Evolutionary conservation across 37 sponge, comb jelly and placozoan species (phyloP).

Genomic region (Amphimedon queenslandica): DNA sequence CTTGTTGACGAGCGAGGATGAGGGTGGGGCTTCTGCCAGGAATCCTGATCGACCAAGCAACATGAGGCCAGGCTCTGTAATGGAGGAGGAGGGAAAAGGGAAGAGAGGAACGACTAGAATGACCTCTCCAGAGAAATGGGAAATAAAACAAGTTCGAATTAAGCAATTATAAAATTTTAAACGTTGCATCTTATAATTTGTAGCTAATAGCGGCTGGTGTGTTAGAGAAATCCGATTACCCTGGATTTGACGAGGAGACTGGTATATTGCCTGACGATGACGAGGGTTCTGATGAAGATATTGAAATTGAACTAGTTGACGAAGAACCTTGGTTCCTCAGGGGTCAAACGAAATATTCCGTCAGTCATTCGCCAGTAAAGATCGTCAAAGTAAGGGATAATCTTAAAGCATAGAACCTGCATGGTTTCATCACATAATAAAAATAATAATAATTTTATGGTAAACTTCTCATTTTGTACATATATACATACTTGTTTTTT

Average conservation of each 20-base stretch:
- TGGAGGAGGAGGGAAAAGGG: conserved; percentile 6
- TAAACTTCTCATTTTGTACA: too few species aligned
- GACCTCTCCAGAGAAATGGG: conserved; percentile 99
- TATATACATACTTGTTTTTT: not conserved
- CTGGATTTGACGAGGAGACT: conserved; percentile 89
- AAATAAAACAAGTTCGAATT: conserved; percentile 78
- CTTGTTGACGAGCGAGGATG: conserved; percentile 60
- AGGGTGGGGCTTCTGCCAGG: conserved; percentile 28
- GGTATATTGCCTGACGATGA: conserved; percentile 73
- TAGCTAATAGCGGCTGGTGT: conserved; percentile 93
- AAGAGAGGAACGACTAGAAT: conserved; percentile 48
- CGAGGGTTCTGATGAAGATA: conserved; percentile 80
- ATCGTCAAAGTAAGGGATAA: conserved; percentile 87
- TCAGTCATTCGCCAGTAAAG: conserved; percentile 85
- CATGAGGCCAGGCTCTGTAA: conserved; percentile 1
- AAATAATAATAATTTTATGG: too few species aligned
- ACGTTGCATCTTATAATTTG: not conserved
- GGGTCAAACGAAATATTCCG: conserved; percentile 86
- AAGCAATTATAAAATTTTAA: not conserved
- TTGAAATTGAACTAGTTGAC: conserved; percentile 88
- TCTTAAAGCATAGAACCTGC: too few species aligned
- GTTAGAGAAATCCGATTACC: conserved; percentile 88
- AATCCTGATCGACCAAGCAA: conserved; percentile 75
- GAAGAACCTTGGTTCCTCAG: conserved; percentile 87
- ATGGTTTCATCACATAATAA: too few species aligned